These are phyloP conservation scores for Pygoscelis adeliae DNA, from an alignment of 2,113 vertebrate species.

Conservation along the genomic window DNA sequence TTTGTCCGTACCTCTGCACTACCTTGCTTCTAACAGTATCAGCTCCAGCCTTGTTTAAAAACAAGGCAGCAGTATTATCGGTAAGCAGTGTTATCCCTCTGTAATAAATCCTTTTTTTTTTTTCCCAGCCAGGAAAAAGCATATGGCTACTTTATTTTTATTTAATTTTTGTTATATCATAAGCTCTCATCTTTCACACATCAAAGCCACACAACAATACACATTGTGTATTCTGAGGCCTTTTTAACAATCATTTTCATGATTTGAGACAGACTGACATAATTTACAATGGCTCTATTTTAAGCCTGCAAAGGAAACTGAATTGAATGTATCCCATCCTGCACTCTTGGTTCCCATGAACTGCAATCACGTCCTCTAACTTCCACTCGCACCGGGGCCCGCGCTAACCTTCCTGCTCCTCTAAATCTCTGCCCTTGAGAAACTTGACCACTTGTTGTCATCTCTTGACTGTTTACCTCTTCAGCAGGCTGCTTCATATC, in stretches of 20 bases:
- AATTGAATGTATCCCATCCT: slow-evolving; percentile 99
- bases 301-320: slow-evolving; percentile 94
- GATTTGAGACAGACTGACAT: slow-evolving; percentile 90
- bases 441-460: slow-evolving; percentile 73
- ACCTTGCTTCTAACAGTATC: neutral
- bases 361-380: slow-evolving; percentile 89
- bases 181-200: slow-evolving; percentile 91
- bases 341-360: slow-evolving; percentile 98
- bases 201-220: slow-evolving; percentile 88
- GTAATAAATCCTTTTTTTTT: neutral
- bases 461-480: slow-evolving; percentile 73
- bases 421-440: slow-evolving; percentile 79
- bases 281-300: slow-evolving; percentile 99
- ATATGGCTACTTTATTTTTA: slow-evolving; percentile 60
- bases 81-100: neutral
- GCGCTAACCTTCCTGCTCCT: slow-evolving; percentile 83
- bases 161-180: slow-evolving; percentile 73
- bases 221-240: slow-evolving; percentile 85
- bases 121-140: slow-evolving; percentile 48
- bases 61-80: neutral
- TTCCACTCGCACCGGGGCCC: slow-evolving; percentile 80
- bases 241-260: slow-evolving; percentile 89
- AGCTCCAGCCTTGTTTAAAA: neutral
- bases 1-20: neutral
- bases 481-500: slow-evolving; percentile 41